Evolutionary conservation across 2,888 invertebrate genomes (phyloP).

Genomic region (Calameuta idolon): DNA sequence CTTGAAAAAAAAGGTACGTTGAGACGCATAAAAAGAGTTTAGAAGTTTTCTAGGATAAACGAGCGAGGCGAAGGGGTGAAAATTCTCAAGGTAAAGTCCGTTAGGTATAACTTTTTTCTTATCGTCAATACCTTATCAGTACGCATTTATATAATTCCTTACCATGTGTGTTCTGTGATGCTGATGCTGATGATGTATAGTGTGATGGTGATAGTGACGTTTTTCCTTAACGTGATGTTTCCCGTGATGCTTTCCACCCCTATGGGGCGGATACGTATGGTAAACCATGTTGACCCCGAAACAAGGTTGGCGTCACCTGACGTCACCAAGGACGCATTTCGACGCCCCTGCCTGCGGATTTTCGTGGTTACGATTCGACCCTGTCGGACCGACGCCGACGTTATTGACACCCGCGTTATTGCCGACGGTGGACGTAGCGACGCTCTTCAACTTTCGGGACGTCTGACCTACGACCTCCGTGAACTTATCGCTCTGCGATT

Average conservation of each 20-base stretch:
- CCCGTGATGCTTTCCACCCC: conserved; percentile 58
- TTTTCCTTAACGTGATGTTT: conserved; percentile 63
- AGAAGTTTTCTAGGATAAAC: too few species aligned
- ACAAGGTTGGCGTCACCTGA: conserved; percentile 65
- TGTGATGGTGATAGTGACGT: conserved; percentile 60
- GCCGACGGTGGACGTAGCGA: background rate
- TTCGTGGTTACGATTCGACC: conserved; percentile 34
- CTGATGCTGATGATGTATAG: conserved; percentile 60
- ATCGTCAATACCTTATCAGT: too few species aligned
- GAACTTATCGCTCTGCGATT: conserved; percentile 25
- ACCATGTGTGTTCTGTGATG: conserved; percentile 62
- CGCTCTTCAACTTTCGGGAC: background rate
- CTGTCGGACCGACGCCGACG: conserved; percentile 12
- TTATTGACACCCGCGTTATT: conserved; percentile 16
- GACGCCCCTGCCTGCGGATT: conserved; percentile 29
- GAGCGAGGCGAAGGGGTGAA: too few species aligned
- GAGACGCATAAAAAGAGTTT: too few species aligned
- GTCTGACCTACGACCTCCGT: conserved; percentile 7
- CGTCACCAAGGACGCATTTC: conserved; percentile 38
- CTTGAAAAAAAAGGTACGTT: too few species aligned
- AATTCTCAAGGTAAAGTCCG: too few species aligned
- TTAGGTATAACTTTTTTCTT: background rate
- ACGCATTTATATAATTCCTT: too few species aligned
- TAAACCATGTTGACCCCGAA: conserved; percentile 61
- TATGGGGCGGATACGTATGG: conserved; percentile 64